Percentiles rank a stretch among this genome's conserved stretches.
Evolutionary conservation across 2,888 invertebrate genomes (phyloP).

Genomic region (Drosophila subquinaria): DNA sequence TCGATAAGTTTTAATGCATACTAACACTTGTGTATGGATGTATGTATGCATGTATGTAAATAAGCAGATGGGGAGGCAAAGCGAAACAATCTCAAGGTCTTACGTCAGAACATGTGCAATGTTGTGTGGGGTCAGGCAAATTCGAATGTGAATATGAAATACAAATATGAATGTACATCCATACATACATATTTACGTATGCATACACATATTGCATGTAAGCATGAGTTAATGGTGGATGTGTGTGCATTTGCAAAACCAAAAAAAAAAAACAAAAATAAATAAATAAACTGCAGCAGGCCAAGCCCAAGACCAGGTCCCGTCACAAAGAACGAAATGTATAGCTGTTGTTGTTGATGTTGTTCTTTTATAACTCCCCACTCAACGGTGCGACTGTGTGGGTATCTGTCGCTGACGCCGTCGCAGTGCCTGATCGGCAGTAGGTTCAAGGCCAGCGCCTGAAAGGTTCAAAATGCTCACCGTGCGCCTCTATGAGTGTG

Average conservation of each 20-base stretch:
- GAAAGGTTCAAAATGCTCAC: constrained; percentile 72
- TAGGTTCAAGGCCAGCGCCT: constrained; percentile 75
- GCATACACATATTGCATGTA: constrained; percentile 1
- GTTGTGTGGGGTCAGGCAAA: constrained; percentile 77
- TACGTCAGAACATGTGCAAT: constrained; percentile 59
- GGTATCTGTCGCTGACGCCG: constrained; percentile 24
- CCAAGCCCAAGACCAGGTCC: constrained; percentile 39
- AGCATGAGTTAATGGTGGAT: constrained; percentile 17
- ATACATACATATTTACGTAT: background rate
- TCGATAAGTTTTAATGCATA: background rate
- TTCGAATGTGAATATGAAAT: constrained; percentile 32
- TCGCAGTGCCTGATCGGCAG: constrained; percentile 59
- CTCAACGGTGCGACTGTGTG: constrained; percentile 17
- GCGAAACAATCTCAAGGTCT: constrained; percentile 64
- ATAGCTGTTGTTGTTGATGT: constrained; percentile 28
- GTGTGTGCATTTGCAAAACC: constrained; percentile 42
- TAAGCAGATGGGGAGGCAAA: constrained; percentile 5
- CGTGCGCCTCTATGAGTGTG: background rate
- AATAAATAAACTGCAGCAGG: constrained; percentile 25
- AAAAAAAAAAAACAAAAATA: background rate
- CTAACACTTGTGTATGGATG: constrained; percentile 2
- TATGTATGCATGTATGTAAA: constrained; percentile 10
- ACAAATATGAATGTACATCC: background rate
- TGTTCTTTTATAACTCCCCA: constrained; percentile 60
- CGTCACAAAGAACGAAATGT: constrained; percentile 46